Evolutionary conservation across 2,888 invertebrate genomes (phyloP).

Genomic region (Cryptocheilus praepositus): DNA sequence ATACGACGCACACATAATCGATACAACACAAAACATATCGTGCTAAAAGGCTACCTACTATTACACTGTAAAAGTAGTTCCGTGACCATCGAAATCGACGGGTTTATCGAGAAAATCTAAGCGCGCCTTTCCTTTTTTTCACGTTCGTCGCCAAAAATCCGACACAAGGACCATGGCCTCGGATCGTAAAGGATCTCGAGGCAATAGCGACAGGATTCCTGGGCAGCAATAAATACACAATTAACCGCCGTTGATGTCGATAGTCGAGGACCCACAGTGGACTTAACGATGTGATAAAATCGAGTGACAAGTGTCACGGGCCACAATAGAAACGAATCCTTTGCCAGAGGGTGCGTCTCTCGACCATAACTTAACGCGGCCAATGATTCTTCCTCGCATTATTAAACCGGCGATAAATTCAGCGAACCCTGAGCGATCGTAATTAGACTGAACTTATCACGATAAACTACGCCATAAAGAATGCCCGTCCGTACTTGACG

Average conservation of each 20-base stretch:
- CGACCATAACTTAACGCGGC: constrained; percentile 51
- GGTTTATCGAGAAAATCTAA: too few species aligned
- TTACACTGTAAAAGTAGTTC: too few species aligned
- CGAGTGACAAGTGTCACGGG: constrained; percentile 70
- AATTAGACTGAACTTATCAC: constrained; percentile 35
- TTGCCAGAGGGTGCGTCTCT: constrained; percentile 51
- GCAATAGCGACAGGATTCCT: constrained; percentile 44
- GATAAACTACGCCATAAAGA: constrained; percentile 14
- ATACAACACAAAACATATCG: too few species aligned
- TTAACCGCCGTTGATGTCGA: constrained; percentile 66
- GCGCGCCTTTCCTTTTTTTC: too few species aligned
- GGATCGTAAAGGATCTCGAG: too few species aligned
- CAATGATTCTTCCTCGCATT: constrained; percentile 51
- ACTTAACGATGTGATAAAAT: constrained; percentile 71
- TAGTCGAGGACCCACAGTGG: constrained; percentile 42
- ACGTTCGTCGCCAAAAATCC: too few species aligned
- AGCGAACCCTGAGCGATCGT: constrained; percentile 23
- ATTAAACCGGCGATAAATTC: constrained; percentile 44
- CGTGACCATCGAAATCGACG: too few species aligned
- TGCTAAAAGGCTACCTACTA: too few species aligned
- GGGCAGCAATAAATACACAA: constrained; percentile 64
- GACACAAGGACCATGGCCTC: too few species aligned
- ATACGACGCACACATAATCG: too few species aligned
- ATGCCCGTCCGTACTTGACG: constrained; percentile 31
- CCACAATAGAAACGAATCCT: constrained; percentile 58